phyloP scores from a whole-genome alignment of 2,888 invertebrate species.

The Pomacea canaliculata region DNA sequence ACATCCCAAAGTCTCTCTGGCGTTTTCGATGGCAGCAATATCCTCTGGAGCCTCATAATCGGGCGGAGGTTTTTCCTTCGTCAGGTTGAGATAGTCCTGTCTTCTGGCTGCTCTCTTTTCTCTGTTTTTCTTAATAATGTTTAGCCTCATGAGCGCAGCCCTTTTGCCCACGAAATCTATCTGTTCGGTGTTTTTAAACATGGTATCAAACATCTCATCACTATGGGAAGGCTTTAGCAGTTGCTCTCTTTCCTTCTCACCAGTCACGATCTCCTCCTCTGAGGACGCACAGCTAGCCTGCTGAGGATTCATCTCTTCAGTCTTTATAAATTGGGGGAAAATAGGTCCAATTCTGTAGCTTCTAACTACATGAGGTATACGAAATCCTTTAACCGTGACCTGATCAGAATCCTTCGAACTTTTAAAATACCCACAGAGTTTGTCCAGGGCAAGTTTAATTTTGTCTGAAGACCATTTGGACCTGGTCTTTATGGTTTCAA shows the following conservation, averaged over 20 bases:
- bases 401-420: neutral
- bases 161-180: neutral
- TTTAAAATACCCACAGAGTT: neutral
- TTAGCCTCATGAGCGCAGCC: neutral
- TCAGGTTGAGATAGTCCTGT: conserved; percentile 2
- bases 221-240: neutral
- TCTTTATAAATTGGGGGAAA: neutral
- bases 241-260: neutral
- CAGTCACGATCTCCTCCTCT: neutral
- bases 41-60: conserved; percentile 20
- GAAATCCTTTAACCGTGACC: conserved; percentile 4
- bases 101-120: neutral
- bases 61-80: neutral
- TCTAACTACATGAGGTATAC: neutral
- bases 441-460: neutral
- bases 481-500: neutral
- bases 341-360: neutral
- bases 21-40: conserved; percentile 23
- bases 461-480: conserved; percentile 7
- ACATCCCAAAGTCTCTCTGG: conserved; percentile 24
- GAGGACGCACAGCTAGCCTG: neutral
- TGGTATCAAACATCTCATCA: neutral
- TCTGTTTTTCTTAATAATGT: neutral
- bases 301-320: neutral
- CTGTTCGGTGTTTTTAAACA: neutral